Evolutionary conservation across 2,888 invertebrate genomes (phyloP).

Genomic region (Druceiella hillmani): DNA sequence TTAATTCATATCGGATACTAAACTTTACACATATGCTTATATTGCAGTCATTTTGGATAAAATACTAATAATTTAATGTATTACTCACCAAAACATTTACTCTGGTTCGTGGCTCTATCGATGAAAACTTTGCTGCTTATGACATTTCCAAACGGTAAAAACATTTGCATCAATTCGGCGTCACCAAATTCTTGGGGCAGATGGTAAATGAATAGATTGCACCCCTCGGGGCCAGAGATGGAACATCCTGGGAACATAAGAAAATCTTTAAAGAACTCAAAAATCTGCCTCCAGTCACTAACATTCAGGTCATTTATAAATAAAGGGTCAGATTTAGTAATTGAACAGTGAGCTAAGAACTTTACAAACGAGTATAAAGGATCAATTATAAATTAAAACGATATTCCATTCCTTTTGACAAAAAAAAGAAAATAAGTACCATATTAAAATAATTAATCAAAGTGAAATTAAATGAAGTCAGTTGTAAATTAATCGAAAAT

Average conservation of each 20-base stretch:
- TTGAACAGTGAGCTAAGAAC: too few species aligned
- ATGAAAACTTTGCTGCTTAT: slow-evolving; percentile 99
- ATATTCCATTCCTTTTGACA: too few species aligned
- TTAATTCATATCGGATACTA: too few species aligned
- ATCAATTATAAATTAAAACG: too few species aligned
- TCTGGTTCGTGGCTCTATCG: slow-evolving; percentile 99
- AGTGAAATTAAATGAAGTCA: too few species aligned
- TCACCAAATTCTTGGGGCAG: slow-evolving; percentile 99
- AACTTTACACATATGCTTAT: too few species aligned
- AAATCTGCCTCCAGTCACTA: slow-evolving; percentile 44
- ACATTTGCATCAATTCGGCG: slow-evolving; percentile 99
- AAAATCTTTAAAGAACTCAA: slow-evolving; percentile 64
- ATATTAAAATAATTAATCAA: too few species aligned
- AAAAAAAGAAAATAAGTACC: too few species aligned
- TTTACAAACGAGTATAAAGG: too few species aligned
- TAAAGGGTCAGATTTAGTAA: too few species aligned
- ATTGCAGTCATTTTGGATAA: background rate
- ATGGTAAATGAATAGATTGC: slow-evolving; percentile 99
- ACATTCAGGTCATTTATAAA: slow-evolving; percentile 19
- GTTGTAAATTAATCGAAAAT: too few species aligned
- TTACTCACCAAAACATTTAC: slow-evolving; percentile 98
- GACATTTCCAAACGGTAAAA: slow-evolving; percentile 98
- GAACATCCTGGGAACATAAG: slow-evolving; percentile 83
- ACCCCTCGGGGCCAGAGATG: slow-evolving; percentile 98
- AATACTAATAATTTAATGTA: slow-evolving; percentile 6